Conservation (phyloP, 2,113 vertebrate genomes). For the Morone saxatilis region DNA sequence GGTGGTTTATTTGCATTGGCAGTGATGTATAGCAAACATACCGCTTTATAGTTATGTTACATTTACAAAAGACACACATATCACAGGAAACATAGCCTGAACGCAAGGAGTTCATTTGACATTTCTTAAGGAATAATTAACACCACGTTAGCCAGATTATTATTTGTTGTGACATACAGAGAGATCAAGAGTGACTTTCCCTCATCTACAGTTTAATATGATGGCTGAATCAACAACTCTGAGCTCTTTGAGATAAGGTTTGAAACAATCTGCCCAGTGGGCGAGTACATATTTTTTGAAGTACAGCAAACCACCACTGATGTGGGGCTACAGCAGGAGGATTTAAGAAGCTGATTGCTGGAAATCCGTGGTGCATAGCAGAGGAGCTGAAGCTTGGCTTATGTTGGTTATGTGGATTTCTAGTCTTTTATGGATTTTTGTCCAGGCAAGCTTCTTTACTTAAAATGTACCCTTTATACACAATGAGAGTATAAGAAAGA, state of each 20-base stretch:
- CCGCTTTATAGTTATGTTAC: not conserved
- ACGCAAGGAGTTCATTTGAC: not conserved
- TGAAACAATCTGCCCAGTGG: conserved; percentile 54
- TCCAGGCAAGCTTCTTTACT: conserved; percentile 21
- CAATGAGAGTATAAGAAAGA: conserved; percentile 3
- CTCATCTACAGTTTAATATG: conserved; percentile 39
- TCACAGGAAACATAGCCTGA: not conserved
- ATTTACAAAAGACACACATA: conserved; percentile 29
- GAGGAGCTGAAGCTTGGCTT: conserved; percentile 41
- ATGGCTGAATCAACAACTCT: conserved; percentile 58
- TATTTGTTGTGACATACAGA: conserved; percentile 12
- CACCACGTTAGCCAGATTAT: conserved; percentile 17
- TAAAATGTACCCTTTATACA: conserved; percentile 15
- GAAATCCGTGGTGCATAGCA: conserved; percentile 49
- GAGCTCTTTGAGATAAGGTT: conserved; percentile 61
- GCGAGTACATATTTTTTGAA: conserved; percentile 38
- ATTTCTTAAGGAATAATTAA: conserved; percentile 29
- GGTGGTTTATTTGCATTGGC: conserved; percentile 35
- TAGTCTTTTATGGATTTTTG: conserved; percentile 53
- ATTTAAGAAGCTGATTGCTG: conserved; percentile 64
- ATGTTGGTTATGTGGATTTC: conserved; percentile 45
- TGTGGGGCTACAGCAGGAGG: conserved; percentile 28
- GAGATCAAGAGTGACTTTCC: conserved; percentile 30
- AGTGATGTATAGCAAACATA: not conserved
- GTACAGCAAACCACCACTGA: conserved; percentile 48